Percentiles rank a stretch among this genome's conserved stretches.
Evolutionary conservation across 2,113 vertebrate species (phyloP).

Genomic region (Tupaia tana): DNA sequence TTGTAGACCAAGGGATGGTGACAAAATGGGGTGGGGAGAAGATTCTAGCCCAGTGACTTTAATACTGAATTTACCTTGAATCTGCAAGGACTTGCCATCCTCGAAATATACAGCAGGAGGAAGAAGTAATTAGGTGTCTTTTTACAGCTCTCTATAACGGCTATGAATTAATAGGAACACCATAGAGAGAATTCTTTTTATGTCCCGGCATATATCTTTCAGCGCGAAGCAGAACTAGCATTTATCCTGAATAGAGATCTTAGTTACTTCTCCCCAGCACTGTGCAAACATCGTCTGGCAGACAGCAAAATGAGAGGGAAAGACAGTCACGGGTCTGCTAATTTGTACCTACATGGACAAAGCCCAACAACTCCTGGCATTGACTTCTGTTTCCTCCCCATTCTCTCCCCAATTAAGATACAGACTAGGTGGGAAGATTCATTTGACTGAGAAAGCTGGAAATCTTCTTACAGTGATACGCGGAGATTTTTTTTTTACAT

Average conservation of each 20-base stretch:
- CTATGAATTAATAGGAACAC: constrained; percentile 64
- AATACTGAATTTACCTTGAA: constrained; percentile 64
- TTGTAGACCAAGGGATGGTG: constrained; percentile 23
- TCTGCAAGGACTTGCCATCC: constrained; percentile 58
- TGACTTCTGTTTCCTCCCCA: constrained; percentile 35
- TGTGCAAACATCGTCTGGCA: constrained; percentile 36
- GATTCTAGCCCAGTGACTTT: constrained; percentile 49
- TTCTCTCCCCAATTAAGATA: constrained; percentile 17
- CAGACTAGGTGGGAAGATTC: neutral
- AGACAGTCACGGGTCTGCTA: constrained; percentile 23
- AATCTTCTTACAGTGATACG: neutral
- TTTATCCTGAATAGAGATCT: constrained; percentile 69
- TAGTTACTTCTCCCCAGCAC: constrained; percentile 19
- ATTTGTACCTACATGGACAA: constrained; percentile 34
- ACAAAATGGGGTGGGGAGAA: neutral
- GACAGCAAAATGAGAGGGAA: constrained; percentile 66
- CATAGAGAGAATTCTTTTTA: constrained; percentile 68
- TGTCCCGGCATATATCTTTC: constrained; percentile 58
- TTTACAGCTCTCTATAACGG: constrained; percentile 65
- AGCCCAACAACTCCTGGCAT: neutral
- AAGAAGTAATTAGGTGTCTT: constrained; percentile 72
- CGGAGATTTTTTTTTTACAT: neutral
- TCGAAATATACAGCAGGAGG: constrained; percentile 64
- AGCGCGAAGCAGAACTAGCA: constrained; percentile 69
- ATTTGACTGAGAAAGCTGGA: constrained; percentile 46